Conservation (phyloP, 2,113 vertebrate species). For the Vidua chalybeata region DNA sequence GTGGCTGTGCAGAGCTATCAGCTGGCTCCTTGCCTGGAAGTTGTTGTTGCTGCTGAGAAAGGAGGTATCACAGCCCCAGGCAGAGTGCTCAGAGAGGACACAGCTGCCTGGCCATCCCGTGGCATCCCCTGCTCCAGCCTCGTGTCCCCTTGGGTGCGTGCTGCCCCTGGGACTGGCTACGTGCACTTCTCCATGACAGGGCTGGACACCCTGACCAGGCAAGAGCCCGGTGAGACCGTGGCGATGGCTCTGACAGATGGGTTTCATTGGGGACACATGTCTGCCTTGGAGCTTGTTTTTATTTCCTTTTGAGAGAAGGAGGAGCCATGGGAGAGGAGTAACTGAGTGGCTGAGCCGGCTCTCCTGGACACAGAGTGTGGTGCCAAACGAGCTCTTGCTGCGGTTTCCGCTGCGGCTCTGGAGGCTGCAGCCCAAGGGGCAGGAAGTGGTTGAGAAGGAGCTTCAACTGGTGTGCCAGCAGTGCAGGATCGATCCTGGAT, state of each 20-base stretch:
- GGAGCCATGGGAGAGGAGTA: neutral
- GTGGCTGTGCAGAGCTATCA: neutral
- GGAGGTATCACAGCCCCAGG: neutral
- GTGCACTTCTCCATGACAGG: neutral
- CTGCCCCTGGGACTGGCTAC: neutral
- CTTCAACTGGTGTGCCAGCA: neutral
- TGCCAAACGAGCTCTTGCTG: neutral
- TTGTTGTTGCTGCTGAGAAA: neutral
- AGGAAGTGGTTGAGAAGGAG: neutral
- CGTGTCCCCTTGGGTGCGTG: neutral
- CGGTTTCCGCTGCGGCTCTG: neutral
- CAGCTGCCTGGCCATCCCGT: neutral
- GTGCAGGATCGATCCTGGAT: neutral
- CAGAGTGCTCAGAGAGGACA: neutral
- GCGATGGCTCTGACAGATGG: neutral
- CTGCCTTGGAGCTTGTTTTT: slow-evolving; percentile 38
- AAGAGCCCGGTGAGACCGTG: fast-evolving
- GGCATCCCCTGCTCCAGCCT: neutral
- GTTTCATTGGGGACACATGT: slow-evolving; percentile 33
- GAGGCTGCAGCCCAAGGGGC: slow-evolving; percentile 2
- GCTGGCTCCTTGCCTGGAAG: slow-evolving; percentile 1
- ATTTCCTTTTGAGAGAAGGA: slow-evolving; percentile 45
- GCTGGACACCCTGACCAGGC: neutral
- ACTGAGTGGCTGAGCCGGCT: neutral
- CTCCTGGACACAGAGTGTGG: neutral